Evolutionary conservation across 2,888 invertebrate genomes (phyloP).

Genomic region (Aproaerema taeniolella): DNA sequence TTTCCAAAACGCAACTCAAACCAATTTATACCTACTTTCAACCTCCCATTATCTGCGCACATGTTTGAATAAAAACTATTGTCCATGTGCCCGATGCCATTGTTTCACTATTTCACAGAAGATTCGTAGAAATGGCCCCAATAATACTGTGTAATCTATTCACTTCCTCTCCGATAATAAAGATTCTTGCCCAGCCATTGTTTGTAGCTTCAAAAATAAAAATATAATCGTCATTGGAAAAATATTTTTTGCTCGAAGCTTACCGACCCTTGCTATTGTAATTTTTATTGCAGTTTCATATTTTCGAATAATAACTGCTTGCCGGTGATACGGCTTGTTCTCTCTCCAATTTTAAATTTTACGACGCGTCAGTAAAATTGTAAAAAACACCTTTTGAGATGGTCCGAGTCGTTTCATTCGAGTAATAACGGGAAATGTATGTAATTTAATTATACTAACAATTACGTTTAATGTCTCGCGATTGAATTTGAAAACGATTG

Average conservation of each 20-base stretch:
- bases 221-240: constrained; percentile 63
- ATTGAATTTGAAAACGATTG: too few relatives aligned
- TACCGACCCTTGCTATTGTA: constrained; percentile 40
- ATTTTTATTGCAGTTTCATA: constrained; percentile 53
- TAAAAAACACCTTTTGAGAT: background rate
- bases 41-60: constrained; percentile 30
- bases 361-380: constrained; percentile 1
- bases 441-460: too few relatives aligned
- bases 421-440: too few relatives aligned
- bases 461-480: too few relatives aligned
- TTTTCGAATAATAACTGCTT: constrained; percentile 30
- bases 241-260: constrained; percentile 40
- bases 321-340: constrained; percentile 24
- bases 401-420: too few relatives aligned
- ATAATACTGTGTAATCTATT: constrained; percentile 62
- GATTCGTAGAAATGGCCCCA: constrained; percentile 50
- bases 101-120: constrained; percentile 51
- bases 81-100: constrained; percentile 32
- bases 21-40: constrained; percentile 4
- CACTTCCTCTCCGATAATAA: constrained; percentile 68
- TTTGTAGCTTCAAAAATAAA: constrained; percentile 59
- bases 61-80: constrained; percentile 43
- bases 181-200: constrained; percentile 51
- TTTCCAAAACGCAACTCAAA: too few relatives aligned
- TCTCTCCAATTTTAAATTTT: constrained; percentile 8